A percentile compares a stretch with the other conserved stretches of the same genome.
Conservation (phyloP, 2,797 vertebrate species). For the Rhincodon typus region DNA sequence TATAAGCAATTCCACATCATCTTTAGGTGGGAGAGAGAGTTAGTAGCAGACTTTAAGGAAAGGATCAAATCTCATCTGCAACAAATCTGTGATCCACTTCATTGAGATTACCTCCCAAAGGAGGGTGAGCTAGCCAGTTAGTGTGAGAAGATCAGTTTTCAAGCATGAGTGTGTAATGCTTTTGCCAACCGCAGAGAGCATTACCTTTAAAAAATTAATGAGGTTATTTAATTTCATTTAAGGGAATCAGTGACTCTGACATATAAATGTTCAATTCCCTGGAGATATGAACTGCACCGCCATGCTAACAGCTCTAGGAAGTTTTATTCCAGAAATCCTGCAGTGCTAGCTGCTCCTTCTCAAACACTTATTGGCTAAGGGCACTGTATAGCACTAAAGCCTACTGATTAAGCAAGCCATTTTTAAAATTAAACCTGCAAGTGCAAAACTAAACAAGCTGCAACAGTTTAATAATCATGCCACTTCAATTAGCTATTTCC, state of each 20-base stretch:
- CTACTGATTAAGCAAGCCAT: neutral
- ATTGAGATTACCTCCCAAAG: constrained; percentile 16
- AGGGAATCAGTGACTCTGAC: neutral
- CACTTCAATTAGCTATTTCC: neutral
- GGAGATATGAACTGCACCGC: neutral
- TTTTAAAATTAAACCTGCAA: neutral
- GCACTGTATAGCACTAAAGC: neutral
- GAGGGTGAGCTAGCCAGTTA: neutral
- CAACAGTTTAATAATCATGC: neutral
- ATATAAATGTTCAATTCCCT: neutral
- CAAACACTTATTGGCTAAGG: neutral
- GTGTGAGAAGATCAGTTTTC: constrained; percentile 12
- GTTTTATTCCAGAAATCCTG: neutral
- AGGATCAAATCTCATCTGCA: neutral
- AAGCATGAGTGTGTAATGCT: neutral
- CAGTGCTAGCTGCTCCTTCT: neutral
- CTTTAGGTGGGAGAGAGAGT: neutral
- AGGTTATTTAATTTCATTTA: constrained; percentile 28
- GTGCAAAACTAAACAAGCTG: neutral
- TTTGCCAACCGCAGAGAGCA: constrained; percentile 8
- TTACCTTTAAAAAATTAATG: constrained; percentile 29
- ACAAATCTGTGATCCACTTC: constrained; percentile 12
- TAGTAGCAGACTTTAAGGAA: neutral
- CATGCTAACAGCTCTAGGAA: neutral
- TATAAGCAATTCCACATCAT: neutral